These are phyloP conservation scores for Drosophila subquinaria DNA, from an alignment of 2,888 invertebrate species.

Conservation along the genomic window DNA sequence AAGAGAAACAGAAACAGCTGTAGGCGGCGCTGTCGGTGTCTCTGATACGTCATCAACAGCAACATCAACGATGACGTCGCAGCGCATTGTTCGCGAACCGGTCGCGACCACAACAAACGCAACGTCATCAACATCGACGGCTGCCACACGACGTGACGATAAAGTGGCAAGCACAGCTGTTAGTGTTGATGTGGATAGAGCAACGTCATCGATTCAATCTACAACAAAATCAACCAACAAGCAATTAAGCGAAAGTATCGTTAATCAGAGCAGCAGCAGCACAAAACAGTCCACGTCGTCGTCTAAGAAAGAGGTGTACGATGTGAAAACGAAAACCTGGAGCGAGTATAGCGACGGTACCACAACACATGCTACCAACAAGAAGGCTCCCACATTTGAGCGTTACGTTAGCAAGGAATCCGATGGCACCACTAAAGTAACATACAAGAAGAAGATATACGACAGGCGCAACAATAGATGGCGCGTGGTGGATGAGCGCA, in stretches of 20 bases:
- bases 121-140: slow-evolving; percentile 62
- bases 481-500: slow-evolving; percentile 87
- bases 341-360: slow-evolving; percentile 79
- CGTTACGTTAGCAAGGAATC: slow-evolving; percentile 85
- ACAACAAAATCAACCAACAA: slow-evolving; percentile 44
- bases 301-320: slow-evolving; percentile 84
- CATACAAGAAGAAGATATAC: slow-evolving; percentile 85
- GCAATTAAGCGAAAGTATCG: slow-evolving; percentile 64
- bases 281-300: slow-evolving; percentile 67
- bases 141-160: slow-evolving; percentile 47
- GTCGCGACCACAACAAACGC: slow-evolving; percentile 66
- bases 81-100: slow-evolving; percentile 55
- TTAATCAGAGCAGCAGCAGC: slow-evolving; percentile 56
- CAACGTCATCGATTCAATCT: slow-evolving; percentile 24
- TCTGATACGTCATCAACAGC: slow-evolving; percentile 45
- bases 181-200: slow-evolving; percentile 30
- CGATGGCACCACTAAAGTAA: slow-evolving; percentile 85
- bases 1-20: slow-evolving; percentile 24
- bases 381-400: slow-evolving; percentile 82
- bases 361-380: slow-evolving; percentile 50
- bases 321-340: slow-evolving; percentile 85
- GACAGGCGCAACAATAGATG: slow-evolving; percentile 85
- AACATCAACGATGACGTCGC: slow-evolving; percentile 63
- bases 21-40: slow-evolving; percentile 50
- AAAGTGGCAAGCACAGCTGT: slow-evolving; percentile 57